Evolutionary conservation across 2,113 vertebrate species (phyloP).

Genomic region (Hucho hucho): DNA sequence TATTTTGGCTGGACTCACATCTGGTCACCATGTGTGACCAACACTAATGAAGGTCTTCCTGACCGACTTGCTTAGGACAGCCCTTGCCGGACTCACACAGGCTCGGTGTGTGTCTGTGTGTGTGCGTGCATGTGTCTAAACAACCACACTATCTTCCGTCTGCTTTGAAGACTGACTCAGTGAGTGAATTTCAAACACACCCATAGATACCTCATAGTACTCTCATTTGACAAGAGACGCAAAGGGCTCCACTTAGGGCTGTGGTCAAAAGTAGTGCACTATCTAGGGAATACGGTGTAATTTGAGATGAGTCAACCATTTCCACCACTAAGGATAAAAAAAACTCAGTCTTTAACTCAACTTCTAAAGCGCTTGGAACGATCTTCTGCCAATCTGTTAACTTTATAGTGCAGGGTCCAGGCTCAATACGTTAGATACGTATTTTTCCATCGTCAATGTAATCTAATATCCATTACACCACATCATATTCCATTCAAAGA

Average conservation of each 20-base stretch:
- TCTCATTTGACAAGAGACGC: constrained; percentile 33
- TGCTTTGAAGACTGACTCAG: constrained; percentile 57
- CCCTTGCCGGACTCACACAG: constrained; percentile 75
- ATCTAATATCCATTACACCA: too few species aligned
- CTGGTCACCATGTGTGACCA: constrained; percentile 95
- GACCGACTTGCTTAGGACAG: constrained; percentile 90
- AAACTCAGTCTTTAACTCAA: neutral
- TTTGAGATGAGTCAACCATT: too few species aligned
- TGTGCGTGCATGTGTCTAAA: neutral
- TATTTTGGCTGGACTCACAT: constrained; percentile 84
- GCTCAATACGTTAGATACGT: too few species aligned
- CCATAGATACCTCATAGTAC: too few species aligned
- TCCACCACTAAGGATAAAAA: neutral
- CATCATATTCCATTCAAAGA: too few species aligned
- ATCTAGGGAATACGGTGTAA: too few species aligned
- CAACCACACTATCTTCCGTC: constrained; percentile 23
- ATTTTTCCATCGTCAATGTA: too few species aligned
- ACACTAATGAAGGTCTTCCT: constrained; percentile 97
- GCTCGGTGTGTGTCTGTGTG: constrained; percentile 5
- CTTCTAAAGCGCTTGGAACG: neutral
- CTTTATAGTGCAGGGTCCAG: neutral
- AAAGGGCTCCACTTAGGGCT: too few species aligned
- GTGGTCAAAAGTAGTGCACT: too few species aligned
- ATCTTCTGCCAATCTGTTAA: neutral
- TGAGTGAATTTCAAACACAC: constrained; percentile 45